Base-by-base conservation (phyloP, 1,140 invertebrate species). In the Apocrypta bakeri region DNA sequence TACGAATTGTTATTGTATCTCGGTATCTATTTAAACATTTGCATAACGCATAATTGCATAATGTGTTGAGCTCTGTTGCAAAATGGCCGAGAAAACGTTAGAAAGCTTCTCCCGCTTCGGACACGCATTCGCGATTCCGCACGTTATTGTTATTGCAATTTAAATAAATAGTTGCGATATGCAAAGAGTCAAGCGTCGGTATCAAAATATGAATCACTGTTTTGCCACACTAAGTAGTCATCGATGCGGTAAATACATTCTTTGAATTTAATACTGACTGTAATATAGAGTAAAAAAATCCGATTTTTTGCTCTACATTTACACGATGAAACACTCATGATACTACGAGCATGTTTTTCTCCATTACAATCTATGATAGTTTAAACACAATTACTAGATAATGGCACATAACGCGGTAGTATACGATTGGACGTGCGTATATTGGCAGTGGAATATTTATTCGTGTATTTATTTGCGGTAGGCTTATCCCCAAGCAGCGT, bases 21-120 rank as follows among this genome's bases (percentile, higher is more conserved):
- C 56, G 42, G 33, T 33, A 66, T 33, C 33, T 74, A 81, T 64
- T 73, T 80, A 72, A 72, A 64, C 48, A 81, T 81, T 81, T 81
- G 71, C 71, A 74, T 81, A 73, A 81, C 79, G 79, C 79, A 74
- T 74, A 63, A 81, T 74, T 81, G 71, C 69, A 56, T 74, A 81
- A 81, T 74, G 33, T 71, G 56, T 1, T 7, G 48, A 37, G 33
- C 33, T 37, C 56, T 27, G 25, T 73, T 73, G 79, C 79, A 80
- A 80, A 80, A 73, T 63, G n/a, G 27, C 24, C 40, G 42, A 56
- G 31, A 37, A 24, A 73, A 33, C 31, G 78, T 73, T 80, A 80
- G 68, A 71, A 69, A 72, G 48, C n/a, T 37, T 71, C 56, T n/a
- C 48, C n/a, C 48, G 48, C 48, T 9, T 37, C 33, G 33, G 33